These are phyloP conservation scores for Meiosimyza platycephala DNA, from an alignment of 2,888 invertebrate genomes.

Conservation along the genomic window DNA sequence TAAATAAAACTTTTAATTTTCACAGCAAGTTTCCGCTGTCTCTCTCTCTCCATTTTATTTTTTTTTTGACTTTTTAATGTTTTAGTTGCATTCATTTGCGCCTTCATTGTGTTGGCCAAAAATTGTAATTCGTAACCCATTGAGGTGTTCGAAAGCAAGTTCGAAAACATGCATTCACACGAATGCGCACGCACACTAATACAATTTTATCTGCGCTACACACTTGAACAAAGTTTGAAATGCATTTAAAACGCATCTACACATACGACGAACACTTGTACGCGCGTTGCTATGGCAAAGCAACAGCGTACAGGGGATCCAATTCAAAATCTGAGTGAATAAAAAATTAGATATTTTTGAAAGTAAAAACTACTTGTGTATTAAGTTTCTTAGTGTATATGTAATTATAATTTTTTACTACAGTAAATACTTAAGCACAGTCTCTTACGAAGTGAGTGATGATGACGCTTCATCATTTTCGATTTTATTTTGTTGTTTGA, in stretches of 20 bases:
- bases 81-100: neutral
- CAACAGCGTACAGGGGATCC: too few species aligned
- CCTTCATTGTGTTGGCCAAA: constrained; percentile 21
- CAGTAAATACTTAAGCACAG: too few species aligned
- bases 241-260: constrained; percentile 34
- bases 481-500: too few species aligned
- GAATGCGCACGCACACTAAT: neutral
- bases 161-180: constrained; percentile 14
- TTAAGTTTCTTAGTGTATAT: too few species aligned
- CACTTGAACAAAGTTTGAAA: constrained; percentile 44
- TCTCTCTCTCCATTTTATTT: neutral
- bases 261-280: neutral
- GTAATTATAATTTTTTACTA: too few species aligned
- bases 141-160: constrained; percentile 16
- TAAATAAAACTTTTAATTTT: too few species aligned
- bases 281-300: neutral
- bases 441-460: too few species aligned
- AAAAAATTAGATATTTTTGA: too few species aligned
- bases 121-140: constrained; percentile 26
- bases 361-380: too few species aligned
- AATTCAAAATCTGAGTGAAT: too few species aligned
- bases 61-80: constrained; percentile 1
- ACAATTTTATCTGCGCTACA: constrained; percentile 40
- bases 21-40: too few species aligned
- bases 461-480: too few species aligned